These are phyloP conservation scores for Synchiropus splendidus DNA, from an alignment of 2,113 vertebrate species.

Conservation along the genomic window DNA sequence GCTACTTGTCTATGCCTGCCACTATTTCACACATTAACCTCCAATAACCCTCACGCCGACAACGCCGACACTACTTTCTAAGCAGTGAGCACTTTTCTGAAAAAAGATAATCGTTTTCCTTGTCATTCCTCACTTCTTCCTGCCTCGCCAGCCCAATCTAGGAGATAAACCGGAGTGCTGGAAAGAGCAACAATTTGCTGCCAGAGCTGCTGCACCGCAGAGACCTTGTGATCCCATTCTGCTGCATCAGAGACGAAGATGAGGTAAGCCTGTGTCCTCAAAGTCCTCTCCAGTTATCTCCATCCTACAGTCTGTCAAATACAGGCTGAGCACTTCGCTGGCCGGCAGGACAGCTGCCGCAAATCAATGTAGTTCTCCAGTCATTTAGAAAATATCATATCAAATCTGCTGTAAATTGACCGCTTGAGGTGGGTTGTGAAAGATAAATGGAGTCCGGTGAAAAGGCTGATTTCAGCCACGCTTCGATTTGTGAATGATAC, in stretches of 20 bases:
- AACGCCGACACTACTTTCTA: constrained; percentile 40
- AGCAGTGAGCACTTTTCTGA: constrained; percentile 26
- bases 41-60: constrained; percentile 26
- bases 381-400: constrained; percentile 31
- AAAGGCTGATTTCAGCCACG: not conserved
- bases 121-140: constrained; percentile 33
- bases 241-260: constrained; percentile 42
- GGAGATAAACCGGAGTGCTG: constrained; percentile 44
- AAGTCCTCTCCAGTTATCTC: constrained; percentile 29
- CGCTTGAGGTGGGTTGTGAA: no score
- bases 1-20: constrained; percentile 12
- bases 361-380: constrained; percentile 20
- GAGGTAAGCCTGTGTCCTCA: constrained; percentile 36
- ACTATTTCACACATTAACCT: constrained; percentile 58
- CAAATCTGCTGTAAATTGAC: constrained; percentile 20
- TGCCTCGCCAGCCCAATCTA: not conserved
- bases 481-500: no score
- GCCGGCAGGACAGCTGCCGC: constrained; percentile 4
- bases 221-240: constrained; percentile 50
- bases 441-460: constrained; percentile 24
- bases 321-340: constrained; percentile 1
- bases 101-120: constrained; percentile 48
- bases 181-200: constrained; percentile 48
- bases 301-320: constrained; percentile 27
- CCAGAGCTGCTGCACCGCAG: constrained; percentile 25